Evolutionary conservation across 2,113 vertebrate genomes (phyloP), one percentile per base, ranked within the genome.

Genomic region (Cyanoderma ruficeps): DNA sequence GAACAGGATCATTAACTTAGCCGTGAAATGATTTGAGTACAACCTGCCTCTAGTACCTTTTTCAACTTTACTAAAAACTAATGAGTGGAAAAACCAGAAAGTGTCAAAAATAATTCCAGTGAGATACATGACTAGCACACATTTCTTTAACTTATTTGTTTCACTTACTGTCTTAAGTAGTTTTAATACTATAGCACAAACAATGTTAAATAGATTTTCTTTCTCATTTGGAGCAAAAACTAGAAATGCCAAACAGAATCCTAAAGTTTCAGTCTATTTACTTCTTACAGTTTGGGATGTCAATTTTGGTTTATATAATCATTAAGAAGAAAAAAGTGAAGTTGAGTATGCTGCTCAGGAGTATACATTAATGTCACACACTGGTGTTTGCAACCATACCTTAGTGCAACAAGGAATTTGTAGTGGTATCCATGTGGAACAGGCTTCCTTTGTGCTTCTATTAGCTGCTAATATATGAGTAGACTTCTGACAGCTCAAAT

Each of bases 161-260:
- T 67, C 82, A 87, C 75, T 94, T 94, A 92, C 47, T 83, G 85
- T 63, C 84, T 89, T 70, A 79, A 87, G 75, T 89, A 24, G 79
- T 70, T 96, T 83, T 90, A 67, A 74, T 68, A 20, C 10, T 50
- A 13, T 35, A 27, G 71, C 60, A 65, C 42, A 89, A 90, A 69
- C 79, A 78, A 71, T 39, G 83, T 91, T 56, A 76, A 90, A 59
- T 61, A 82, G 50, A 63, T 91, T 94, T 95, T 71, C 44, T 71
- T 94, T 93, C 77, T 88, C 80, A 70, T 93, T 94, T 61, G 68
- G 16, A 94, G 28, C 30, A 88, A 90, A 81, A 92, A 13, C 65
- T 70, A 65, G 72, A 96, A 95, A 91, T 84, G 53, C n/a, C 74
- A 90, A 93, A 89, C 9, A 93, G 19, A 90, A 64, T 68, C 50